Evolutionary conservation across 2,113 vertebrate species (phyloP).

Genomic region (Ardeotis arabs): DNA sequence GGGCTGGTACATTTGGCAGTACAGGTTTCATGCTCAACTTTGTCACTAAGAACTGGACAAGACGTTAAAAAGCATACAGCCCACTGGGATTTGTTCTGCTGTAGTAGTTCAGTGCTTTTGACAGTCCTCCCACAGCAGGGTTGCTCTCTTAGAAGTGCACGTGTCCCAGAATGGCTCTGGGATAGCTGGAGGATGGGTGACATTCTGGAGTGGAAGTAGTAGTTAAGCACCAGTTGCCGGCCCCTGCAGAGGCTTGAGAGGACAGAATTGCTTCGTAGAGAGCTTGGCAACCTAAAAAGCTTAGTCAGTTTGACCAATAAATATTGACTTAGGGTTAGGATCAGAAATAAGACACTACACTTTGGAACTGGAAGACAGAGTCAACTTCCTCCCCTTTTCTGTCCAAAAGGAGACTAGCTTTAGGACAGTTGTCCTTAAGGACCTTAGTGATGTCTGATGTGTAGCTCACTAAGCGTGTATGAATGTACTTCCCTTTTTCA

Average conservation of each 20-base stretch:
- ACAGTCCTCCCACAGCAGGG: neutral
- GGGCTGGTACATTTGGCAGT: neutral
- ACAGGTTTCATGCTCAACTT: slow-evolving; percentile 60
- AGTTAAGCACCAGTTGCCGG: slow-evolving; percentile 58
- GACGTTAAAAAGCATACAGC: slow-evolving; percentile 5
- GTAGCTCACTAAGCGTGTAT: neutral
- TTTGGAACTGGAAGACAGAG: slow-evolving; percentile 58
- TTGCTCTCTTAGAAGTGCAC: slow-evolving; percentile 3
- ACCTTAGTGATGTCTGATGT: neutral
- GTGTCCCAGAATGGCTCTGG: slow-evolving; percentile 1
- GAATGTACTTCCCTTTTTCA: neutral
- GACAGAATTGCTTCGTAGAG: slow-evolving; percentile 47
- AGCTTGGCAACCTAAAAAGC: slow-evolving; percentile 33
- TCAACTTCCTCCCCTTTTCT: slow-evolving; percentile 29
- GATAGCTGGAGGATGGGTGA: slow-evolving; percentile 11
- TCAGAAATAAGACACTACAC: slow-evolving; percentile 59
- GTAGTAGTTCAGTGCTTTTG: slow-evolving; percentile 1
- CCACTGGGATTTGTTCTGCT: neutral
- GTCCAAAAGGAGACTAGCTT: slow-evolving; percentile 29
- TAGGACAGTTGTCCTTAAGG: slow-evolving; percentile 17
- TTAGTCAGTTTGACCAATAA: slow-evolving; percentile 62
- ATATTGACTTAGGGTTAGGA: slow-evolving; percentile 47
- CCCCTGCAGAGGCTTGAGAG: slow-evolving; percentile 55
- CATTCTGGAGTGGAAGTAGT: slow-evolving; percentile 30
- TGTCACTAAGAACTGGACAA: neutral